phyloP scores from a whole-genome alignment of 2,113 vertebrate species.

The Telmatochromis sp. region DNA sequence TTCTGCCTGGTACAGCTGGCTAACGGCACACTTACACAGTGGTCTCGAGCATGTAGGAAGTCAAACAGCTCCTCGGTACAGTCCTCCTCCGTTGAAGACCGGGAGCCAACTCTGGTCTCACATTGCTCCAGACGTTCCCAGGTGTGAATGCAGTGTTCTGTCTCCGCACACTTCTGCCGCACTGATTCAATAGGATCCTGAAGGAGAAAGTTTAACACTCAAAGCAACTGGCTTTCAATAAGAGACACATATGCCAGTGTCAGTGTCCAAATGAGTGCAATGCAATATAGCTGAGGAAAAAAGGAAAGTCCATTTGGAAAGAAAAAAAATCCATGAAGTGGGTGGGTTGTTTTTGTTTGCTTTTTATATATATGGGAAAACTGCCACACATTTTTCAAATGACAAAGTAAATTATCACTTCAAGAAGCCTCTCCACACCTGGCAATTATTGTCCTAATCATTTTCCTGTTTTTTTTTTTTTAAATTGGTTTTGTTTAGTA shows the following conservation, averaged over 20 bases:
- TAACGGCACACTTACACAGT: constrained; percentile 79
- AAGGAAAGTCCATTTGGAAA: not conserved
- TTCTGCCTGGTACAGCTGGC: not conserved
- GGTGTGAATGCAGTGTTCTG: constrained; percentile 73
- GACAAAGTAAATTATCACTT: not conserved
- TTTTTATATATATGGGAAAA: not conserved
- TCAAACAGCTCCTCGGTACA: constrained; percentile 96
- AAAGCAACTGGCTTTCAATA: not conserved
- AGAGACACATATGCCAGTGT: not conserved
- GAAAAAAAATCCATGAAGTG: not conserved
- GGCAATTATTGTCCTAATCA: not conserved
- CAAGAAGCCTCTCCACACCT: not conserved
- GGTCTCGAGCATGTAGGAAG: constrained; percentile 91
- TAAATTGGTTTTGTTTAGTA: fast-evolving
- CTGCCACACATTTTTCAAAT: not conserved
- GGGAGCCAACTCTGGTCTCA: constrained; percentile 78
- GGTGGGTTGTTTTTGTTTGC: not conserved
- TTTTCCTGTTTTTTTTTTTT: not conserved
- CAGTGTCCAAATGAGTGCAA: not conserved
- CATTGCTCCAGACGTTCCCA: constrained; percentile 79
- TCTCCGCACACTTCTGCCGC: not conserved
- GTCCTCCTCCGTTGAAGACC: constrained; percentile 80
- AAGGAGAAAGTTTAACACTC: not conserved
- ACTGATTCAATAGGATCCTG: constrained; percentile 85
- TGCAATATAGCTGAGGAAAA: not conserved